Conservation (phyloP, 2,888 invertebrate genomes). For the Digitonthophagus gazella region DNA sequence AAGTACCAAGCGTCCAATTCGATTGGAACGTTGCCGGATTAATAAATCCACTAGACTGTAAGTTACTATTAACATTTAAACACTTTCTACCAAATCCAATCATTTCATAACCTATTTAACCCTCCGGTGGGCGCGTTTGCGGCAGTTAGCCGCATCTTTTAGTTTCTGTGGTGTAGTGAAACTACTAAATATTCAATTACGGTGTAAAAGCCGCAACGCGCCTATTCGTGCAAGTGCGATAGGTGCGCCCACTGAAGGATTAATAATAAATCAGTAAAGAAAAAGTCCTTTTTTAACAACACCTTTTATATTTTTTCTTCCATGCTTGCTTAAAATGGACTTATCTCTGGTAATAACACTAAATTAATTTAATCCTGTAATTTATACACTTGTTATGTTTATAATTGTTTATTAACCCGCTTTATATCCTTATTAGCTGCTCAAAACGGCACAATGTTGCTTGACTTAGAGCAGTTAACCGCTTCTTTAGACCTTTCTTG, state of each 20-base stretch:
- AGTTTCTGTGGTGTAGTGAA: too few relatives aligned
- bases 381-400: not conserved
- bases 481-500: slow-evolving; percentile 44
- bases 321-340: slow-evolving; percentile 42
- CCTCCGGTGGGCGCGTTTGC: too few relatives aligned
- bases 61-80: too few relatives aligned
- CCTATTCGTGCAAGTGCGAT: too few relatives aligned
- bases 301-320: slow-evolving; percentile 36
- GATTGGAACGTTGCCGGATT: slow-evolving; percentile 74
- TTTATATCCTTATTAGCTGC: too few relatives aligned
- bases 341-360: slow-evolving; percentile 37
- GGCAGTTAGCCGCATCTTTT: too few relatives aligned
- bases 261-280: not conserved
- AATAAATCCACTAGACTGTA: slow-evolving; percentile 69
- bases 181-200: too few relatives aligned
- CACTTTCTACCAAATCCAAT: slow-evolving; percentile 16
- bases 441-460: slow-evolving; percentile 52
- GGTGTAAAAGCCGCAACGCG: too few relatives aligned
- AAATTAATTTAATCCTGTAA: slow-evolving; percentile 11
- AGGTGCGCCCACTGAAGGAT: too few relatives aligned
- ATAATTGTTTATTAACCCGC: too few relatives aligned
- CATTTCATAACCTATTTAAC: too few relatives aligned
- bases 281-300: not conserved
- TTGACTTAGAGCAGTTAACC: slow-evolving; percentile 58
- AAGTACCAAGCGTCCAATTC: slow-evolving; percentile 66